A percentile compares a stretch with the other conserved stretches of the same genome.
Evolutionary conservation across 2,888 invertebrate species (phyloP).

Genomic region (Rhamnusium bicolor): DNA sequence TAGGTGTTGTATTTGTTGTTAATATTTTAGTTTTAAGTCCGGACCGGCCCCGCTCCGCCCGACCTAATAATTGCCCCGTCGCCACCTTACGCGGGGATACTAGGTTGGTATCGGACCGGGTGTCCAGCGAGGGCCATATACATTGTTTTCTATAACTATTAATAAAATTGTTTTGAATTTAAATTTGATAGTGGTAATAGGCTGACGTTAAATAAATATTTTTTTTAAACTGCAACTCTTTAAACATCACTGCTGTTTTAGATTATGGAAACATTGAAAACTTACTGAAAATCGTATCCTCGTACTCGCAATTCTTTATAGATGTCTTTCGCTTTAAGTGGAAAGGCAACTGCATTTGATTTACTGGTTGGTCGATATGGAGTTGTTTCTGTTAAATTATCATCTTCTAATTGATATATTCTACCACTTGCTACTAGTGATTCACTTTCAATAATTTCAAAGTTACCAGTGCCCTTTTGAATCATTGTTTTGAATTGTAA

Average conservation of each 20-base stretch:
- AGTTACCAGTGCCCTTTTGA: slow-evolving; percentile 57
- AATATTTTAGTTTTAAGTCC: too few species aligned
- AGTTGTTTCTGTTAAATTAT: neutral
- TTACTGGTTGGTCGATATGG: neutral
- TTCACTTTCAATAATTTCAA: slow-evolving; percentile 60
- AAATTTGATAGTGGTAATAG: too few species aligned
- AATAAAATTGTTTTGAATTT: too few species aligned
- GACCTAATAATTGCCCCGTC: too few species aligned
- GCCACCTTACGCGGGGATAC: too few species aligned
- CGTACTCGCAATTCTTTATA: slow-evolving; percentile 80
- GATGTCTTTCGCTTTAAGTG: slow-evolving; percentile 73
- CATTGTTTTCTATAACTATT: too few species aligned
- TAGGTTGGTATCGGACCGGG: too few species aligned
- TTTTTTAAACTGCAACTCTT: neutral
- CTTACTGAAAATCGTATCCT: slow-evolving; percentile 76
- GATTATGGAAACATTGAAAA: slow-evolving; percentile 7
- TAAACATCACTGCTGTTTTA: too few species aligned
- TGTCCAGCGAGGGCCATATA: too few species aligned
- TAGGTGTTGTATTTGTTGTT: too few species aligned
- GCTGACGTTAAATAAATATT: too few species aligned
- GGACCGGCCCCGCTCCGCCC: too few species aligned
- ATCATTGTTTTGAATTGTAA: slow-evolving; percentile 56
- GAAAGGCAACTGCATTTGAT: neutral
- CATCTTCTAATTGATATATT: slow-evolving; percentile 57
- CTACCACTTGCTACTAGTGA: slow-evolving; percentile 51